Evolutionary conservation across 2,113 vertebrate genomes (phyloP), one percentile per base, ranked within the genome.

Genomic region (Ailurus styani): DNA sequence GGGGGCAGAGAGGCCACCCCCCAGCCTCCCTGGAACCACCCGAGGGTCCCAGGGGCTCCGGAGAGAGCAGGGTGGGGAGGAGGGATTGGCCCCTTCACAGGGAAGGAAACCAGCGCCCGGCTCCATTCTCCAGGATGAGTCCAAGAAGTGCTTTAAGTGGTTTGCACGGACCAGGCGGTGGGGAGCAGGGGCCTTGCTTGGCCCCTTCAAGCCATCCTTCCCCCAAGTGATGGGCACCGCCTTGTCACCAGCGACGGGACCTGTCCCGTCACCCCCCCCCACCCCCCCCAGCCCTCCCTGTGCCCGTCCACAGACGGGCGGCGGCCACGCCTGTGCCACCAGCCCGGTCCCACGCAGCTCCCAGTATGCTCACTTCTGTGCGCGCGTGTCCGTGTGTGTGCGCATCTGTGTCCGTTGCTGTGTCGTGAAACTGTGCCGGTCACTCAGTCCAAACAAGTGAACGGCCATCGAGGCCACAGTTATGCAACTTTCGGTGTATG

Each of bases 401-500:
- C 34, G 57, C 78, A 42, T 90, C 50, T 31, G 66, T 85, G 55
- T 92, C 95, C 4, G 4, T 95, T 73, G 75, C 96, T 9, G 94
- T 97, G 95, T 95, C 4, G 95, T 98, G 97, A 98, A 97, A 29
- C 97, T 42, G 96, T 97, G 97, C 96, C 57, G 5, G 11, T 87
- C 86, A 31, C 66, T 73, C 92, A 31, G 93, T 96, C 91, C 34
- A 37, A 94, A 82, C 79, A 27, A 42, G 72, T 72, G 94, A 77
- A 17, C 0, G 84, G 95, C 86, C 87, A 0, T 1, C 4, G 0
- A n/a, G 91, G 96, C 96, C 96, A 14, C 72, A 1, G 84, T 95
- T 95, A 87, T 97, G 97, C 96, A 95, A 89, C 66, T 88, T 86
- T 31, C 64, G 0, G 11, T 72, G 57, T 96, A 87, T 91, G 77